Evolutionary conservation across 2,797 vertebrate species (phyloP), one percentile per base, ranked within the genome.

Genomic region (Podarcis lilfordi): DNA sequence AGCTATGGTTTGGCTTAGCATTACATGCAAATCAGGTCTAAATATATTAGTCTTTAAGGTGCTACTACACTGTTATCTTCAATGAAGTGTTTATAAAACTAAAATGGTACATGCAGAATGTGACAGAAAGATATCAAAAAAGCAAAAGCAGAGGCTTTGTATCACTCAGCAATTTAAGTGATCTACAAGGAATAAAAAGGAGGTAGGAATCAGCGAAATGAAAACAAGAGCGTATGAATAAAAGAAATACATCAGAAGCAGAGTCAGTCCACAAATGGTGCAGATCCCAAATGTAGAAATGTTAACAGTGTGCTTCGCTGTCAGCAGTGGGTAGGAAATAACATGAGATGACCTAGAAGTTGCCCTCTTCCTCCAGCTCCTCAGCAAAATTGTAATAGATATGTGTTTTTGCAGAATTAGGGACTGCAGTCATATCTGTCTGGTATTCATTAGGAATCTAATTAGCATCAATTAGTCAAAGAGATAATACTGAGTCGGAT

Each of bases 71-170:
- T 78, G 50, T 55, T 80, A 23, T 80, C 55, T 37, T 87, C 78
- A 91, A 89, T 90, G 5, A 91, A 89, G 68, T 59, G 9, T 88
- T 92, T 88, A 85, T 71, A 89, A 88, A 88, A 74, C 68, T 61
- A 75, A 86, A 85, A 2, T 3, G 6, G 8, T 5, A 8, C 43
- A 91, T 94, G 91, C 88, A 85, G 81, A 91, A 79, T 91, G 77
- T 89, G 91, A 91, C 86, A 88, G 85, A 45, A 90, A 91, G 69
- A 74, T 85, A 79, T 35, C 79, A 89, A 66, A 21, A 55, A 80
- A 89, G 89, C 87, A 93, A 91, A 92, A 74, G 82, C 55, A 84
- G 15, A n/a, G 80, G 64, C 77, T 91, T 80, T 19, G 76, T 89
- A 87, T 92, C 59, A 80, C 1, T 32, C 4, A 43, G 23, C 32